Conservation (phyloP, 2,113 vertebrate species). For the Plestiodon gilberti region DNA sequence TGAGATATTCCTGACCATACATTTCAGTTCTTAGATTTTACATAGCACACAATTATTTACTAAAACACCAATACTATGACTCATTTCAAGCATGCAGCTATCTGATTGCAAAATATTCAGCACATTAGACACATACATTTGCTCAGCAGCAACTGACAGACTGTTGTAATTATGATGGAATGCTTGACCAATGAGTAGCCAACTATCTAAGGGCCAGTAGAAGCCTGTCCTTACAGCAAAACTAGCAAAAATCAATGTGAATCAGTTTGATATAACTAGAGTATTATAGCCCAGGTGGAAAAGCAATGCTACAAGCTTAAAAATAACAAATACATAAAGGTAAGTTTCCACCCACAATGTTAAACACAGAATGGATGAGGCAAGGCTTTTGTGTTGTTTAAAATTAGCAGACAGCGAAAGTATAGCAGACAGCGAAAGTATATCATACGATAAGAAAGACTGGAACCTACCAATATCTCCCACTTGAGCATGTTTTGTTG, state of each 20-base stretch:
- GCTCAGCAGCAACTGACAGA: not conserved
- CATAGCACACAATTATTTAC: not conserved
- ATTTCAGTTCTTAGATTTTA: not conserved
- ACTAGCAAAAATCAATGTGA: conserved; percentile 17
- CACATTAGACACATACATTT: not conserved
- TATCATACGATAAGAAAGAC: conserved; percentile 28
- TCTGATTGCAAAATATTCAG: not conserved
- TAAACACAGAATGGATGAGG: conserved; percentile 32
- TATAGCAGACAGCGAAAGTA: not conserved
- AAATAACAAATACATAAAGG: conserved; percentile 19
- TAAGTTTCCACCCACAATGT: conserved; percentile 30
- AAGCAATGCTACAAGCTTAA: conserved; percentile 8
- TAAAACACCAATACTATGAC: not conserved
- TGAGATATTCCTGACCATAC: not conserved
- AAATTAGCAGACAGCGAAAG: too few relatives aligned
- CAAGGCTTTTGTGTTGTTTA: not conserved
- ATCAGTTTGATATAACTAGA: conserved; percentile 31
- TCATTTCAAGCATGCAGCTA: not conserved
- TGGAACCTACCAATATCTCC: conserved; percentile 21
- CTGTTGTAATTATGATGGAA: conserved; percentile 4
- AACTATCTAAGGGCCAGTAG: not conserved
- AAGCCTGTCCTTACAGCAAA: conserved; percentile 1
- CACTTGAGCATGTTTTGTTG: conserved; percentile 14
- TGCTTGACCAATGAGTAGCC: not conserved
- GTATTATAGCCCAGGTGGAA: conserved; percentile 8